Evolutionary conservation across 2,113 vertebrate species (phyloP).

Genomic region (Dipodomys merriami): DNA sequence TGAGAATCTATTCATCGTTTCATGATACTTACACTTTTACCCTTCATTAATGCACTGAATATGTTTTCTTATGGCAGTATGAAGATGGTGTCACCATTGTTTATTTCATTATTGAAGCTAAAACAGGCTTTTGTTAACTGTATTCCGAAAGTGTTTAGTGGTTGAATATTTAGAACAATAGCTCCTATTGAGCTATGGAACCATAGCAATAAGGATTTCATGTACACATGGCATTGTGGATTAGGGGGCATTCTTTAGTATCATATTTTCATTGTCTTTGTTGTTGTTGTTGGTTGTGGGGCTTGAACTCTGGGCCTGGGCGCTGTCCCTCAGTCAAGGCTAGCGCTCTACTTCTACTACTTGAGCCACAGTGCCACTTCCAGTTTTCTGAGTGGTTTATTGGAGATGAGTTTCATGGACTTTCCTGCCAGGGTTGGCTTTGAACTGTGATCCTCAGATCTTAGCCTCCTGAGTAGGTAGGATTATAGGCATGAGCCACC

Average conservation of each 20-base stretch:
- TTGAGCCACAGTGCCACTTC: too few relatives aligned
- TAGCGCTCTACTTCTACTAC: too few relatives aligned
- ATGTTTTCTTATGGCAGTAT: neutral
- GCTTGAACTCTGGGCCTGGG: too few relatives aligned
- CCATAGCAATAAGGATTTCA: neutral
- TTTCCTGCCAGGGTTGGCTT: too few relatives aligned
- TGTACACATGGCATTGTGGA: neutral
- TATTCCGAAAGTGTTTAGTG: neutral
- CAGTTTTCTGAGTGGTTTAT: too few relatives aligned
- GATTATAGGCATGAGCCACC: too few relatives aligned
- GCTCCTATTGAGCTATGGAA: neutral
- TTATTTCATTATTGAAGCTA: neutral
- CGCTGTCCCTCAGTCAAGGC: too few relatives aligned
- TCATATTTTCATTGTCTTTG: neutral
- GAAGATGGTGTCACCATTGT: neutral
- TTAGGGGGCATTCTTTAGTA: neutral
- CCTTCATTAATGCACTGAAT: neutral
- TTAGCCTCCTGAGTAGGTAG: too few relatives aligned
- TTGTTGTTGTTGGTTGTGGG: too few relatives aligned
- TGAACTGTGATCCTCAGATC: too few relatives aligned
- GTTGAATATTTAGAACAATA: slow-evolving; percentile 25
- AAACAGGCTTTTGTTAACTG: slow-evolving; percentile 13
- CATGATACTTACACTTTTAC: neutral
- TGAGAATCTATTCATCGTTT: neutral
- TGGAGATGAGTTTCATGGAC: too few relatives aligned